Base-by-base conservation (phyloP, 2,113 vertebrate species). In the Oryzias woworae region DNA sequence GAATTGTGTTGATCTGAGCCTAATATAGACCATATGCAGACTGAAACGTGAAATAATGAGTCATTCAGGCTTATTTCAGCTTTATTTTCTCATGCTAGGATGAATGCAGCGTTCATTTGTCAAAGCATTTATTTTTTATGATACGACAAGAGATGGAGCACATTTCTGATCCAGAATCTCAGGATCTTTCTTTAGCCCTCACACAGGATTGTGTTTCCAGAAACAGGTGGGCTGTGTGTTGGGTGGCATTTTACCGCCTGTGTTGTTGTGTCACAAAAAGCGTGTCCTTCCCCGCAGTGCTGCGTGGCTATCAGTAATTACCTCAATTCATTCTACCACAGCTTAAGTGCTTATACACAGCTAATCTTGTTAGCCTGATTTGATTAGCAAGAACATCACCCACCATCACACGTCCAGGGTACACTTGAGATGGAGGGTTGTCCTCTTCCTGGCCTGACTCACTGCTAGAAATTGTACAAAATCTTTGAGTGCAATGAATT, bases 161-260 rank as follows among this genome's bases (percentile, higher is more conserved):
- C 42, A 23, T 62, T 28, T 14, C 46, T 49, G 61, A 20, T 56
- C 57, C 46, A 55, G 26, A 50, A 2, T 17, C 78, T 75, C 48
- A 55, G 10, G 22, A 54, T 61, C 3, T 5, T 53, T 46, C 58
- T 55, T 62, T 62, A 61, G 24, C 73, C 53, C 54, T 86, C 69
- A 54, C 71, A 85, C 26, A 31, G 72, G 82, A 85, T 87, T 78
- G 80, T 83, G 56, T 89, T 87, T 85, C 87, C 67, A 36, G 62
- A 64, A 51, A 71, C 87, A 90, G 88, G 83, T 88, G 85, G 26
- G 70, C 61, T 48, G 41, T 54, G 68, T 14, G 43, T 62, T 36
- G 20, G 56, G 61, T 85, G 81, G 64, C 73, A 85, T 88, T 90
- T 85, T 47, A 62, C 64, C 7, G 24, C 59, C 52, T n/a, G 54